A percentile compares a stretch with the other conserved stretches of the same genome.
These are phyloP conservation scores for Darevskia mixta DNA, from an alignment of 2,797 vertebrate species.

Conservation along the genomic window DNA sequence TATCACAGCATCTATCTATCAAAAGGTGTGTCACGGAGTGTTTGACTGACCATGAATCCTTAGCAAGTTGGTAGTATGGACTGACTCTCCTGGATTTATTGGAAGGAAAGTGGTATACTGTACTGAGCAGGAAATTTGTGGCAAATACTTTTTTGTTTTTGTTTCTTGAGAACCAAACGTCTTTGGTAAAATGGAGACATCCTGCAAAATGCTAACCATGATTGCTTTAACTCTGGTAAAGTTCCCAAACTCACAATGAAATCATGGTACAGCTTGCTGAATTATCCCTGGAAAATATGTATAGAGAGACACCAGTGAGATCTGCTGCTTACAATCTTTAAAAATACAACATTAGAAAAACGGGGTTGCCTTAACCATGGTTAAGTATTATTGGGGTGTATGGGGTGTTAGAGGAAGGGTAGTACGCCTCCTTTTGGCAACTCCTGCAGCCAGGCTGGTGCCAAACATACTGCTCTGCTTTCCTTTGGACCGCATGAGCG, in stretches of 20 bases:
- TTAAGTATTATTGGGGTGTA: not conserved
- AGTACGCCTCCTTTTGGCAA: too few relatives aligned
- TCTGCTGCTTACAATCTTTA: not conserved
- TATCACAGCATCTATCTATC: constrained; percentile 52
- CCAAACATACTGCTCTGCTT: too few relatives aligned
- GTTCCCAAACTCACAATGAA: not conserved
- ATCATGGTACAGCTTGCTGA: not conserved
- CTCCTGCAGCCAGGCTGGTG: too few relatives aligned
- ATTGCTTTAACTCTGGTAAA: not conserved
- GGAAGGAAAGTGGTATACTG: constrained; percentile 27
- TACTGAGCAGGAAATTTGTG: constrained; percentile 39
- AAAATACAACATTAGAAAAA: not conserved
- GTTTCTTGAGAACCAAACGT: not conserved
- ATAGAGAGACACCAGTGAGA: not conserved
- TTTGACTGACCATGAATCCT: constrained; percentile 42
- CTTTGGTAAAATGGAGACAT: not conserved
- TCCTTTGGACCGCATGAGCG: too few relatives aligned
- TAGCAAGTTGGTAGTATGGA: constrained; percentile 44
- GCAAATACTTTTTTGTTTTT: not conserved
- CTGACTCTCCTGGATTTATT: constrained; percentile 37
- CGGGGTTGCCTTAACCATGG: not conserved
- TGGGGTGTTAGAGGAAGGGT: too few relatives aligned
- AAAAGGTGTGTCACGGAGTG: constrained; percentile 34
- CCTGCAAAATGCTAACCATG: constrained; percentile 9
- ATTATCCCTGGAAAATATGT: too few relatives aligned